Conservation (phyloP, 2,113 vertebrate species). For the Copsychus sechellarum region DNA sequence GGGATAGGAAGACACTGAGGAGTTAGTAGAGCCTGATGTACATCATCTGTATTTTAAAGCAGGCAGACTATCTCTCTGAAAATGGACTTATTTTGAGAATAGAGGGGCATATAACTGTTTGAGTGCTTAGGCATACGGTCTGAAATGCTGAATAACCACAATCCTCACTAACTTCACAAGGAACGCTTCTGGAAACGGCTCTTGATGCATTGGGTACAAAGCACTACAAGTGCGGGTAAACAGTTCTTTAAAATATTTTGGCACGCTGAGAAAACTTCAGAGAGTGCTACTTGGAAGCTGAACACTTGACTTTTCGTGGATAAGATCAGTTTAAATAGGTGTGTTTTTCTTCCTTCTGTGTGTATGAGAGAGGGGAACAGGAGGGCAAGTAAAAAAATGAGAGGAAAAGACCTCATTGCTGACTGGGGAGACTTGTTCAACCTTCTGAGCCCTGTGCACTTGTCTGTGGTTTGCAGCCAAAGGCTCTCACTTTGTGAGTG, state of each 20-base stretch:
- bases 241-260: constrained; percentile 53
- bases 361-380: constrained; percentile 37
- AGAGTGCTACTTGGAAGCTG: constrained; percentile 35
- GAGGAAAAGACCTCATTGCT: constrained; percentile 20
- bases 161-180: constrained; percentile 3
- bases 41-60: neutral
- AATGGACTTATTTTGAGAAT: neutral
- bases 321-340: constrained; percentile 67
- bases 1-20: neutral
- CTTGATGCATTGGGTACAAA: constrained; percentile 49
- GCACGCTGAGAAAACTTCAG: constrained; percentile 21
- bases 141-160: constrained; percentile 33
- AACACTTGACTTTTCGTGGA: constrained; percentile 17
- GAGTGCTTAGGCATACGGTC: neutral
- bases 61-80: neutral
- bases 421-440: constrained; percentile 50
- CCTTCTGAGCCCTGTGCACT: constrained; percentile 45
- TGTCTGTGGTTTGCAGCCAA: constrained; percentile 71
- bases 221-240: constrained; percentile 46
- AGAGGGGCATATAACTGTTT: neutral
- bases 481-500: constrained; percentile 55
- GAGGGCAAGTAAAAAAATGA: constrained; percentile 65
- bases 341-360: constrained; percentile 45
- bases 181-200: constrained; percentile 40
- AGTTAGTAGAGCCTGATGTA: neutral